phyloP scores from a whole-genome alignment of 2,888 invertebrate species.

The Caenorhabditis sp. region DNA sequence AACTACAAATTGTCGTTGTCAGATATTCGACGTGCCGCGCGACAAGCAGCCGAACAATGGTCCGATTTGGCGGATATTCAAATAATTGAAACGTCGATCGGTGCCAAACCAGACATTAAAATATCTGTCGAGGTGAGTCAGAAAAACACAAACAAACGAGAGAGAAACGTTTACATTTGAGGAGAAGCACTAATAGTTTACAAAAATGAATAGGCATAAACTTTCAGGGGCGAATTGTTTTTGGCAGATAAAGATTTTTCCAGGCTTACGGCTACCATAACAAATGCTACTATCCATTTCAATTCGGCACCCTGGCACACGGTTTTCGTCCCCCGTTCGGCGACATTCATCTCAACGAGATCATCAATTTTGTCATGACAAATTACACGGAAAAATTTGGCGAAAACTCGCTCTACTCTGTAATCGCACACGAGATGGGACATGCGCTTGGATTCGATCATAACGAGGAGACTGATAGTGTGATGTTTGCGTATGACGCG shows the following conservation, averaged over 20 bases:
- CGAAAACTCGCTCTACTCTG: slow-evolving; percentile 29
- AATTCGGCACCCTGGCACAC: slow-evolving; percentile 23
- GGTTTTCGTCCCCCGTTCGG: slow-evolving; percentile 36
- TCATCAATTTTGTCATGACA: slow-evolving; percentile 24
- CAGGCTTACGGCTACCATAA: slow-evolving; percentile 5
- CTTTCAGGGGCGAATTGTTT: not conserved
- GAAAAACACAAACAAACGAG: too few relatives aligned
- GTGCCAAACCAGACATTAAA: slow-evolving; percentile 16
- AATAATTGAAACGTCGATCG: slow-evolving; percentile 12
- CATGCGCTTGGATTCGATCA: slow-evolving; percentile 41
- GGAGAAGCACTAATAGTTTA: not conserved
- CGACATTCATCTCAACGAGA: slow-evolving; percentile 37
- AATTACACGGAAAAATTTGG: slow-evolving; percentile 19
- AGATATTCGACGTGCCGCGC: slow-evolving; percentile 24
- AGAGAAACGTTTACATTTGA: not conserved
- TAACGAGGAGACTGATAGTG: slow-evolving; percentile 24
- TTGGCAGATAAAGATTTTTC: not conserved
- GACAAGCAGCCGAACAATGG: slow-evolving; percentile 35
- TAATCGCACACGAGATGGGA: slow-evolving; percentile 42
- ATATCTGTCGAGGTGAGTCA: slow-evolving; percentile 21
- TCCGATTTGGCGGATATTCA: slow-evolving; percentile 34
- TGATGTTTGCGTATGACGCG: slow-evolving; percentile 38
- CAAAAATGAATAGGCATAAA: too few relatives aligned
- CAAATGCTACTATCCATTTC: slow-evolving; percentile 17
- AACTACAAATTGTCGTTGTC: slow-evolving; percentile 9